These are phyloP conservation scores for Macrophya alboannulata DNA, from an alignment of 2,888 invertebrate species.

Conservation along the genomic window DNA sequence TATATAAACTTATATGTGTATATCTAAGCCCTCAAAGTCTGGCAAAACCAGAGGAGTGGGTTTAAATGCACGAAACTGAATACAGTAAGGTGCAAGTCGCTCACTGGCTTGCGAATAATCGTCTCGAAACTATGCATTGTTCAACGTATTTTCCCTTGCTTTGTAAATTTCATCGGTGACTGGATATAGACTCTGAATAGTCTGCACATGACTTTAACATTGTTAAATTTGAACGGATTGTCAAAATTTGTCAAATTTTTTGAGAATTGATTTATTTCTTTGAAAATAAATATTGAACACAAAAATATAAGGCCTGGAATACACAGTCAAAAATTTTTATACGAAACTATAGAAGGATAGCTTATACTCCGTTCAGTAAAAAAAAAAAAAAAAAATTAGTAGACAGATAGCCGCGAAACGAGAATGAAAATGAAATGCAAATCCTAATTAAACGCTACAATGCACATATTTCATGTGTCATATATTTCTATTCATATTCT, in stretches of 20 bases:
- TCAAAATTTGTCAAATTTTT: not conserved
- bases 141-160: not conserved
- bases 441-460: not conserved
- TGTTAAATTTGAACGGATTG: not conserved
- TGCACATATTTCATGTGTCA: not conserved
- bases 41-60: not conserved
- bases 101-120: conserved; percentile 23
- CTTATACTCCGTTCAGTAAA: not conserved
- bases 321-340: not conserved
- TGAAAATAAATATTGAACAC: not conserved
- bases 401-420: not conserved
- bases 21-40: conserved; percentile 24
- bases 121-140: not conserved
- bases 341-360: not conserved
- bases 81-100: conserved; percentile 4
- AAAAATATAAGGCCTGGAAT: not conserved
- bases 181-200: not conserved
- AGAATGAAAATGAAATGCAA: not conserved
- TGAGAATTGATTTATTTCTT: not conserved
- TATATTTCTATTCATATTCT: not conserved
- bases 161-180: not conserved
- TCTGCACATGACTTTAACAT: not conserved
- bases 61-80: conserved; percentile 14
- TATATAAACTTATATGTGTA: not conserved
- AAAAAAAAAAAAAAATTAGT: too few species aligned